phyloP scores from a whole-genome alignment of 2,888 invertebrate species.

The Caenorhabditis afra region DNA sequence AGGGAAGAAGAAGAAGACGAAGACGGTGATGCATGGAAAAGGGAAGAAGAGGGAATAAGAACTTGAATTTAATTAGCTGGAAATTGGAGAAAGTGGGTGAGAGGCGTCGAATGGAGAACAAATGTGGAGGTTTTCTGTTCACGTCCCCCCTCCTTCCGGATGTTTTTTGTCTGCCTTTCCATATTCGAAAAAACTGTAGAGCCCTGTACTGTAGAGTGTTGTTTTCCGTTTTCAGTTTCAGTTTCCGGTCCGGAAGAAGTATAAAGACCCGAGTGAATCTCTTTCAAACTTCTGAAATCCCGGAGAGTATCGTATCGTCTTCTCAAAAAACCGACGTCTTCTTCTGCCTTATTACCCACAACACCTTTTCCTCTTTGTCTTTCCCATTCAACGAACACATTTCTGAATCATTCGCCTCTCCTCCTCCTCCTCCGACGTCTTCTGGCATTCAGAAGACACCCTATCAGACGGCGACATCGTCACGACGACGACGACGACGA shows the following conservation, averaged over 20 bases:
- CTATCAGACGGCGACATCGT: constrained; percentile 3
- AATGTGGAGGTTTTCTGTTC: not conserved
- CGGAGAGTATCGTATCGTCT: too few relatives aligned
- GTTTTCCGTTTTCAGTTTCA: too few relatives aligned
- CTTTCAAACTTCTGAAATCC: too few relatives aligned
- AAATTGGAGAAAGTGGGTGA: constrained; percentile 44
- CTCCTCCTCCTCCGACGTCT: not conserved
- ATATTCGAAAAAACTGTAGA: not conserved
- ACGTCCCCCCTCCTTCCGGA: not conserved
- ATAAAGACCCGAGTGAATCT: too few relatives aligned
- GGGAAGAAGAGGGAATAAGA: constrained; percentile 12
- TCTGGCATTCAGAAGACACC: too few relatives aligned
- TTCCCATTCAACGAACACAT: too few relatives aligned
- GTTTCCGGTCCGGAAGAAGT: too few relatives aligned
- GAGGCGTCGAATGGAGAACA: not conserved
- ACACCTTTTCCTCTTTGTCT: not conserved
- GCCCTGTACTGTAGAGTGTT: too few relatives aligned
- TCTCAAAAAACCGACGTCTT: too few relatives aligned
- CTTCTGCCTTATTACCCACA: too few relatives aligned
- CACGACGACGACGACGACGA: constrained; percentile 2
- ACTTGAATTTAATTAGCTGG: constrained; percentile 49
- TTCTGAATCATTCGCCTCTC: too few relatives aligned
- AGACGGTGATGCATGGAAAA: not conserved
- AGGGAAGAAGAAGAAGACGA: not conserved
- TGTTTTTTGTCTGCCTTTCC: not conserved